Percentiles rank a stretch among this genome's conserved stretches.
Conservation (phyloP, 1,140 invertebrate species). For the Pissodes strobi region DNA sequence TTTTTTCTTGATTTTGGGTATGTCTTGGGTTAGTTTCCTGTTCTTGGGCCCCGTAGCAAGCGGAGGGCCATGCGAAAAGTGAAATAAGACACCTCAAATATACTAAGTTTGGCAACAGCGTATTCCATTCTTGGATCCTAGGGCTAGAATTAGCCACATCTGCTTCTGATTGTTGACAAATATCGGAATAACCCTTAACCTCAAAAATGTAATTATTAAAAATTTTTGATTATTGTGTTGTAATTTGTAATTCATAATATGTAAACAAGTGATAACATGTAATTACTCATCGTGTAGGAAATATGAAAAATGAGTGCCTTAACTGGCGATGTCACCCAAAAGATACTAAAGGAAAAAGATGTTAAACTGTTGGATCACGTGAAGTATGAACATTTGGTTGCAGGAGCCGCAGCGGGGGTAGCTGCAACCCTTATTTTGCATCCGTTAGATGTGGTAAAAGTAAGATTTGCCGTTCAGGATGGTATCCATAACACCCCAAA, state of each 20-base stretch:
- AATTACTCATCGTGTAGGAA: background rate
- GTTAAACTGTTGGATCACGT: conserved; percentile 67
- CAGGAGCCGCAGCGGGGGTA: conserved; percentile 91
- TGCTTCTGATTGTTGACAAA: too few species aligned
- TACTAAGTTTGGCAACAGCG: too few species aligned
- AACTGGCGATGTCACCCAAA: background rate
- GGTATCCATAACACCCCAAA: conserved; percentile 78
- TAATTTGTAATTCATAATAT: too few species aligned
- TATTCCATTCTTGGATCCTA: too few species aligned
- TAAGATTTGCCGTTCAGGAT: conserved; percentile 96
- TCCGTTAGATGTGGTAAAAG: conserved; percentile 95
- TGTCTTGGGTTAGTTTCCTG: too few species aligned
- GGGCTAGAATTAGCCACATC: too few species aligned
- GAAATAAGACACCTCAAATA: too few species aligned
- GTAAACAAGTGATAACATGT: conserved; percentile 7
- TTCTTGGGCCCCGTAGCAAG: too few species aligned
- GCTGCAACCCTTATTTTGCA: conserved; percentile 87
- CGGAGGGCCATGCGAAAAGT: too few species aligned
- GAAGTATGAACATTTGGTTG: conserved; percentile 91
- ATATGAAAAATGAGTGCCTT: conserved; percentile 26
- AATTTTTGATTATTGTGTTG: background rate
- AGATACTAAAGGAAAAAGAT: conserved; percentile 9
- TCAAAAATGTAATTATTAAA: too few species aligned
- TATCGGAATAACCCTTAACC: too few species aligned
- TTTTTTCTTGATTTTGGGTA: too few species aligned